A percentile compares a stretch with the other conserved stretches of the same genome.
These are phyloP conservation scores for Catajapyx aquilonaris DNA, from an alignment of 1,140 invertebrate species.

Conservation along the genomic window DNA sequence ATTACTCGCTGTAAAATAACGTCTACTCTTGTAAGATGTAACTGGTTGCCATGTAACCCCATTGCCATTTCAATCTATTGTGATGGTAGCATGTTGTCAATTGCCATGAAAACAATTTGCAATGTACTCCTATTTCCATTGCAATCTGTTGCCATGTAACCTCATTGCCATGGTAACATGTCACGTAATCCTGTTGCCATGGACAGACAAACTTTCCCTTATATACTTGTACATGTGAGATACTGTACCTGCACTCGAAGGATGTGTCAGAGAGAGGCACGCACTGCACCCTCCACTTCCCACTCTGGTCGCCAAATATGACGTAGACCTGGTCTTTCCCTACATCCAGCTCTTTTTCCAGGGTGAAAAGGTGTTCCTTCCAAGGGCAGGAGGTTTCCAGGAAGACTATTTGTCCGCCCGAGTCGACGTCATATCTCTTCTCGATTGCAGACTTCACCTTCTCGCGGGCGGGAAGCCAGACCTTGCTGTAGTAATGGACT, in stretches of 20 bases:
- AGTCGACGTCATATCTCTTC: slow-evolving; percentile 39
- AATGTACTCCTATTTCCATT: too few species aligned
- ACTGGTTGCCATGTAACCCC: too few species aligned
- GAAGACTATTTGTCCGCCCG: too few species aligned
- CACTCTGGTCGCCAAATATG: slow-evolving; percentile 39
- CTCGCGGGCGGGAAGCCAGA: slow-evolving; percentile 66
- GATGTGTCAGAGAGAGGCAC: slow-evolving; percentile 48
- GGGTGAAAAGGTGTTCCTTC: slow-evolving; percentile 64
- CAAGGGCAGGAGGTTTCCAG: too few species aligned
- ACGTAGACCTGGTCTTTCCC: slow-evolving; percentile 48
- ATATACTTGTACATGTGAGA: slow-evolving; percentile 2
- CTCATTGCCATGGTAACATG: too few species aligned
- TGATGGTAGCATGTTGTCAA: too few species aligned
- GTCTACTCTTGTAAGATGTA: too few species aligned
- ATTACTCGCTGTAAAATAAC: too few species aligned
- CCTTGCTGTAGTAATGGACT: slow-evolving; percentile 39
- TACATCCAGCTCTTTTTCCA: slow-evolving; percentile 56
- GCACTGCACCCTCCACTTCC: slow-evolving; percentile 55
- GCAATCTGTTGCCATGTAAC: too few species aligned
- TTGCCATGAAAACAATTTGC: too few species aligned
- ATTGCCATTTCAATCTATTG: too few species aligned
- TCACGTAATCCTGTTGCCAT: neutral
- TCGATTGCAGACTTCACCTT: slow-evolving; percentile 48
- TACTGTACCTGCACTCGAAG: slow-evolving; percentile 64
- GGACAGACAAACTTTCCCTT: neutral